Evolutionary conservation across 2,888 invertebrate species (phyloP).

Genomic region (Cantharis rustica): DNA sequence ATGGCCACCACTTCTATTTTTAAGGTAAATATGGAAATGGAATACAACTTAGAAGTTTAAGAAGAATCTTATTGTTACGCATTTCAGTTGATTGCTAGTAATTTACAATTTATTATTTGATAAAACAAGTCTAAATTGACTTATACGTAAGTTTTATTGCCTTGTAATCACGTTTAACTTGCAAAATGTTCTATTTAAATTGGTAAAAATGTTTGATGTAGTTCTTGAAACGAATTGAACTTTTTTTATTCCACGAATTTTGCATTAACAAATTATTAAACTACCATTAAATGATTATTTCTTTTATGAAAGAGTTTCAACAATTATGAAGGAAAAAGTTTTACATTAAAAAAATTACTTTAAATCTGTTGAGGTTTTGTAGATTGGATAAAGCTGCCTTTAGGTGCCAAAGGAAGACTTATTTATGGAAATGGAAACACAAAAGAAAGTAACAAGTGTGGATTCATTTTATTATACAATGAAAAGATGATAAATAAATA

Average conservation of each 20-base stretch:
- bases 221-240: not conserved
- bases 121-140: not conserved
- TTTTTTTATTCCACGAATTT: not conserved
- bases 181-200: not conserved
- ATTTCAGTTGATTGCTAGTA: not conserved
- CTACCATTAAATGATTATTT: no score
- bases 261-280: no score
- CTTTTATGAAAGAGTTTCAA: no score
- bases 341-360: no score
- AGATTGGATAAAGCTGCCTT: no score
- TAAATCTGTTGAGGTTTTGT: no score
- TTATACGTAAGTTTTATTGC: not conserved
- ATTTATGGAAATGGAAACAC: no score
- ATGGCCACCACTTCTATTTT: not conserved
- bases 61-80: not conserved
- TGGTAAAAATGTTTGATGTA: not conserved
- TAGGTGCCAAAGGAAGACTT: no score
- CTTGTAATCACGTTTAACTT: not conserved
- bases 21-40: not conserved
- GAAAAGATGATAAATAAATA: no score
- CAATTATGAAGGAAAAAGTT: no score
- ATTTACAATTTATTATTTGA: not conserved
- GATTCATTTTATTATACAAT: no score
- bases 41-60: not conserved
- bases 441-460: no score